Percentiles rank a stretch among this genome's conserved stretches.
Conservation (phyloP, 2,113 vertebrate species). For the Origma solitaria region DNA sequence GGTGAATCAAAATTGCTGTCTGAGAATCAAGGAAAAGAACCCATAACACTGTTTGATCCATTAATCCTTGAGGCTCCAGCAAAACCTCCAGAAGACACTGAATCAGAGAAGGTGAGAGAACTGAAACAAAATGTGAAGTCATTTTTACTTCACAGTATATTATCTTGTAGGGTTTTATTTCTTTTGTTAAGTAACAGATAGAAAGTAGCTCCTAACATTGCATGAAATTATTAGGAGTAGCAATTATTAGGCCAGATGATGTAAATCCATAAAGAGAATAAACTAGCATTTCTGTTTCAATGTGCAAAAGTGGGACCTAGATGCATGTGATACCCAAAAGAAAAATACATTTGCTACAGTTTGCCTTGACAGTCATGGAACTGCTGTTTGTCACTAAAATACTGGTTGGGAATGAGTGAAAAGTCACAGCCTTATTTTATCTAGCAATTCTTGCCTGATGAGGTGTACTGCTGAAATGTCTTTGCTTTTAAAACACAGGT, state of each 20-base stretch:
- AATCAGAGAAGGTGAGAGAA: slow-evolving; percentile 65
- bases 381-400: not conserved
- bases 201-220: not conserved
- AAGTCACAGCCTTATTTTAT: not conserved
- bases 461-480: not conserved
- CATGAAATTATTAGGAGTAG: not conserved
- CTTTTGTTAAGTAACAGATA: not conserved
- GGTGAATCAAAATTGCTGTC: slow-evolving; percentile 59
- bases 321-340: not conserved
- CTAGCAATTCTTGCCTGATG: not conserved
- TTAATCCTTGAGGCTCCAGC: slow-evolving; percentile 44
- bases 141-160: not conserved
- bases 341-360: not conserved
- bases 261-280: not conserved
- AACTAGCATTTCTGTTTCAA: not conserved
- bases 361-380: not conserved
- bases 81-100: slow-evolving; percentile 56
- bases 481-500: not conserved
- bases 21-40: slow-evolving; percentile 62
- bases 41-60: not conserved
- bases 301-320: not conserved
- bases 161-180: not conserved
- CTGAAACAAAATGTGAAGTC: not conserved
- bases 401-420: not conserved
- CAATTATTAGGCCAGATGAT: not conserved